phyloP scores from a whole-genome alignment of 2,797 vertebrate genomes.

The Buphagus erythrorhynchus region DNA sequence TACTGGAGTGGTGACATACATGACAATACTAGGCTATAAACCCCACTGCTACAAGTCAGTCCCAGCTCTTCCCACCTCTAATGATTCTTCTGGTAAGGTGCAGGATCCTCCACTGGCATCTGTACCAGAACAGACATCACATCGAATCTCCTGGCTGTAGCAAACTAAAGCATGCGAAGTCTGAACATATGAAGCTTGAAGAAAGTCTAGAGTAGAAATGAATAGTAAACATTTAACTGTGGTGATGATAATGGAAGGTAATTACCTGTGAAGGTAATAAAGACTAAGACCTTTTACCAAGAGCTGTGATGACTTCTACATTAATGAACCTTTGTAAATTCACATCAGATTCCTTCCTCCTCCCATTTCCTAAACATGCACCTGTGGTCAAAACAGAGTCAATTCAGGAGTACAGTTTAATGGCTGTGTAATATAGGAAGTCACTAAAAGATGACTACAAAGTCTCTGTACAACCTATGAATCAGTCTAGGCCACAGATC shows the following conservation, averaged over 20 bases:
- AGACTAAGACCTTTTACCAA: not conserved
- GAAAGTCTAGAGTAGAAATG: not conserved
- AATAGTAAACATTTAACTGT: not conserved
- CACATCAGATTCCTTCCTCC: not conserved
- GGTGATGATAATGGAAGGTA: not conserved
- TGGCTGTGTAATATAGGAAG: not conserved
- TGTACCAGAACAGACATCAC: not conserved
- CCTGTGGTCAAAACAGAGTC: not conserved
- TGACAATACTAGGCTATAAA: not conserved
- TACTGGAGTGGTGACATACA: not conserved
- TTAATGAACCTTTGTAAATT: not conserved
- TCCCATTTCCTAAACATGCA: not conserved
- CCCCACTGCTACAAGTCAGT: not conserved
- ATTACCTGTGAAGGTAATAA: constrained; percentile 3
- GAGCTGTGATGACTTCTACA: not conserved
- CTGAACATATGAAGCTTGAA: not conserved
- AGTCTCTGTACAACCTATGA: not conserved
- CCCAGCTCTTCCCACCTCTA: not conserved
- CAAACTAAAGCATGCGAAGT: not conserved
- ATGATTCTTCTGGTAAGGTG: not conserved
- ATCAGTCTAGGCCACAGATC: not conserved
- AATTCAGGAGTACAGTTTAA: not conserved
- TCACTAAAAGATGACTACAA: not conserved
- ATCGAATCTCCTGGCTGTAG: not conserved
- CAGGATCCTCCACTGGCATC: not conserved